Conservation (phyloP, 2,797 vertebrate genomes). For the Mionectes olivaceus region DNA sequence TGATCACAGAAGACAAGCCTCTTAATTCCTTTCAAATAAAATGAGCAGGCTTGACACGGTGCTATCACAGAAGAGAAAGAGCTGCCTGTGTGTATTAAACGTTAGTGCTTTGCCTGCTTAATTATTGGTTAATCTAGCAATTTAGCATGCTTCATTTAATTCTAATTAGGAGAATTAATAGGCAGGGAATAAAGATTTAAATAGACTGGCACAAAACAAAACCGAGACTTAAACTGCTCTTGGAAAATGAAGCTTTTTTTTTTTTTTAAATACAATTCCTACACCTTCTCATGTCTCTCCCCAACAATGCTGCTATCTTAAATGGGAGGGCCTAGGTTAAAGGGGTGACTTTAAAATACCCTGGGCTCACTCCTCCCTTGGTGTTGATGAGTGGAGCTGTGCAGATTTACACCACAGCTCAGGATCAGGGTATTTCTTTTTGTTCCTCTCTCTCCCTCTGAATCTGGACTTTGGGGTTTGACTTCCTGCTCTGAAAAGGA, state of each 20-base stretch:
- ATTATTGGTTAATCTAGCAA: slow-evolving; percentile 89
- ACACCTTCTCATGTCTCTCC: neutral
- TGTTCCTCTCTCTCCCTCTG: neutral
- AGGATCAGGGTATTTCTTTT: neutral
- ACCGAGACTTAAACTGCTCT: slow-evolving; percentile 51
- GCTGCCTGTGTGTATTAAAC: slow-evolving; percentile 74
- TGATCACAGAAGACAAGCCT: slow-evolving; percentile 63
- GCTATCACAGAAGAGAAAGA: slow-evolving; percentile 71
- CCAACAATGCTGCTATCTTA: neutral
- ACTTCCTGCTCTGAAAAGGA: slow-evolving; percentile 1
- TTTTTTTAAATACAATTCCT: neutral
- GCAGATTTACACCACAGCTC: neutral
- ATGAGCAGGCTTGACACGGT: slow-evolving; percentile 72
- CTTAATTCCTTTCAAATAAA: slow-evolving; percentile 75
- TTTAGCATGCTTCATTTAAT: slow-evolving; percentile 88
- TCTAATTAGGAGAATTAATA: slow-evolving; percentile 90
- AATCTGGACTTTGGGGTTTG: neutral
- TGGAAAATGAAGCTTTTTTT: slow-evolving; percentile 1
- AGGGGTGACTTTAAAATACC: neutral
- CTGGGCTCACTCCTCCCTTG: neutral
- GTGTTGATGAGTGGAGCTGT: fast-evolving
- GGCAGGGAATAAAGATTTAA: slow-evolving; percentile 83
- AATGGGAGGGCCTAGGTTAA: neutral
- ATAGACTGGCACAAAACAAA: slow-evolving; percentile 80
- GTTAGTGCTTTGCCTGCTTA: slow-evolving; percentile 82